Conservation (phyloP, 2,113 vertebrate species). For the Myotis brandtii region DNA sequence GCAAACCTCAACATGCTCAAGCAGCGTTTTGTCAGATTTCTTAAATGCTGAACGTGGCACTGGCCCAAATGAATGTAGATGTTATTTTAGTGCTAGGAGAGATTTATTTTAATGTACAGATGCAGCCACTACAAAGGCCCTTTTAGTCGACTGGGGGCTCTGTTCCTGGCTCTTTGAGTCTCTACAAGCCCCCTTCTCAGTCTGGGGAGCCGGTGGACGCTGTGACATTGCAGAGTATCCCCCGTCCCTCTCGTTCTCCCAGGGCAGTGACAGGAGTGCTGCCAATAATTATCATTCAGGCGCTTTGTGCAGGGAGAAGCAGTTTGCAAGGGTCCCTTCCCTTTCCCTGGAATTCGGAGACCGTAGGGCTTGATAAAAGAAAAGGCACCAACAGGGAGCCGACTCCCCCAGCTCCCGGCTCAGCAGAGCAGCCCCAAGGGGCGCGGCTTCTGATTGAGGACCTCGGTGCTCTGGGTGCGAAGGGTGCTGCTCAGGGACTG, state of each 20-base stretch:
- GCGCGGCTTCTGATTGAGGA: not conserved
- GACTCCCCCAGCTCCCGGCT: not conserved
- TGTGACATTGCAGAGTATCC: not conserved
- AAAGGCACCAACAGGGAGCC: not conserved
- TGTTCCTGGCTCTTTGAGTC: not conserved
- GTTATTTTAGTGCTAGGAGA: constrained; percentile 76
- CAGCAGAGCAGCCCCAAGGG: not conserved
- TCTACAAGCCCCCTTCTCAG: not conserved
- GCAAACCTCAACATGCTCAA: constrained; percentile 72
- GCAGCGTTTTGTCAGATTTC: constrained; percentile 76
- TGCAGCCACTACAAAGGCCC: constrained; percentile 73
- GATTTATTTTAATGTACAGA: constrained; percentile 78
- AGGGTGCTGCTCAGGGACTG: not conserved
- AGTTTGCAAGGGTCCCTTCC: not conserved
- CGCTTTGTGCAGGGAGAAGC: not conserved
- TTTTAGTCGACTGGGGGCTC: constrained; percentile 65
- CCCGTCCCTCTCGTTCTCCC: constrained; percentile 1
- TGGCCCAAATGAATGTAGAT: constrained; percentile 74
- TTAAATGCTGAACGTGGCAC: constrained; percentile 74
- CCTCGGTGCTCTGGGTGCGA: not conserved
- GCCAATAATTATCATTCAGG: constrained; percentile 58
- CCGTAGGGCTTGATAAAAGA: not conserved
- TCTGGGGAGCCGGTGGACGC: not conserved
- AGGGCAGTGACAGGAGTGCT: not conserved
- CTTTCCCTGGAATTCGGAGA: not conserved